These are phyloP conservation scores for Girardinus metallicus DNA, from an alignment of 2,797 vertebrate genomes.

Conservation along the genomic window DNA sequence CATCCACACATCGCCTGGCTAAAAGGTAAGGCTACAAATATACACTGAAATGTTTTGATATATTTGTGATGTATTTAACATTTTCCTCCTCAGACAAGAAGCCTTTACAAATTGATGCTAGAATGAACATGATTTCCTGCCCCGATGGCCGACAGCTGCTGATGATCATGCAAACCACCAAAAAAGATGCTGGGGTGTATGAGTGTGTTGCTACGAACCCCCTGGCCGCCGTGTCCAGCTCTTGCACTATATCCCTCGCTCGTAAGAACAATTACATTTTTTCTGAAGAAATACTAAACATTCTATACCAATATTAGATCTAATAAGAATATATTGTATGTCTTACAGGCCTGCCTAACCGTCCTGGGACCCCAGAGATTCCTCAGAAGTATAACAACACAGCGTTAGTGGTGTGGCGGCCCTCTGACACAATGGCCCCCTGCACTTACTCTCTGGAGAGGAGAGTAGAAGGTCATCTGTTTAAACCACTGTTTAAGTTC, in stretches of 20 bases:
- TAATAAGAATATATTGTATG: constrained; percentile 9
- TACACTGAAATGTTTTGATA: neutral
- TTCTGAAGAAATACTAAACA: neutral
- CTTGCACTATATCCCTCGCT: constrained; percentile 92
- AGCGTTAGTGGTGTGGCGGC: constrained; percentile 94
- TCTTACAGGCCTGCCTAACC: constrained; percentile 87
- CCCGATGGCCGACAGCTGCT: constrained; percentile 94
- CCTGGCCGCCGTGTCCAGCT: constrained; percentile 89
- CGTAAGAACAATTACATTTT: constrained; percentile 76
- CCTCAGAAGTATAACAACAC: constrained; percentile 96
- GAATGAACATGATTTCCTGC: constrained; percentile 89
- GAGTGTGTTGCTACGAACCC: constrained; percentile 94
- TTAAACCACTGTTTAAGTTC: neutral
- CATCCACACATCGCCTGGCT: constrained; percentile 91
- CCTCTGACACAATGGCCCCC: constrained; percentile 89
- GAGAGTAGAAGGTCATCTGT: constrained; percentile 86
- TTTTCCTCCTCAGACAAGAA: constrained; percentile 86
- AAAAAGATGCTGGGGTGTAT: constrained; percentile 92
- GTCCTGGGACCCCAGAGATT: constrained; percentile 92
- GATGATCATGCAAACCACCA: constrained; percentile 90
- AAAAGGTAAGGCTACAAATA: constrained; percentile 84
- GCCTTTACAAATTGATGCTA: constrained; percentile 84
- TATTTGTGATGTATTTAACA: neutral
- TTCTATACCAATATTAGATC: neutral
- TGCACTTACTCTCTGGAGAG: constrained; percentile 94